Conservation (phyloP, 2,888 invertebrate genomes). For the Steinernema scapterisci region DNA sequence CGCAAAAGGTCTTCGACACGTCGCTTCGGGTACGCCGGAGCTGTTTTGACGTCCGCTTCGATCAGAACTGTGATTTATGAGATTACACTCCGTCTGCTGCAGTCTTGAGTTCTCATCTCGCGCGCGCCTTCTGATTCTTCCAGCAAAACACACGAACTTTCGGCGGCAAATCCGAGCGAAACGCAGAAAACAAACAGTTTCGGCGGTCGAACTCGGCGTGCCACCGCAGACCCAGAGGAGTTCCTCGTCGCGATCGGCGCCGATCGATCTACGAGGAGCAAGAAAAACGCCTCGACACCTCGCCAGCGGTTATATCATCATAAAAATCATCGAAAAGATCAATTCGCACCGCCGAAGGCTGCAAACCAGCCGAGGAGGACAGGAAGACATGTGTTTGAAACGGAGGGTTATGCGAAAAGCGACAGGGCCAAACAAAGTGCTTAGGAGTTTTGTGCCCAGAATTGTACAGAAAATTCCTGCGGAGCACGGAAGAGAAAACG, state of each 20-base stretch:
- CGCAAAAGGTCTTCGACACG: slow-evolving; percentile 45
- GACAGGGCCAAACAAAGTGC: too few relatives aligned
- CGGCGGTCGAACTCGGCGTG: slow-evolving; percentile 14
- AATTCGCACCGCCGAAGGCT: not conserved
- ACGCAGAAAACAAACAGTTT: slow-evolving; percentile 16
- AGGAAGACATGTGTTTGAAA: not conserved
- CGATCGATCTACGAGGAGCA: slow-evolving; percentile 10
- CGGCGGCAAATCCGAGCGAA: not conserved
- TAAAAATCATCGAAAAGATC: slow-evolving; percentile 31
- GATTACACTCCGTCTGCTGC: slow-evolving; percentile 28
- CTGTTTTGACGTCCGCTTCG: slow-evolving; percentile 11
- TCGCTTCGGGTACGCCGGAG: slow-evolving; percentile 32
- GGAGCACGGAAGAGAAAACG: too few relatives aligned
- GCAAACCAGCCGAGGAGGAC: not conserved
- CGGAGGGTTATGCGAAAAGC: too few relatives aligned
- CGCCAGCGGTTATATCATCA: not conserved
- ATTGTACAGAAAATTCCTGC: too few relatives aligned
- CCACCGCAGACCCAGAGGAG: not conserved
- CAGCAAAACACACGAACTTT: not conserved
- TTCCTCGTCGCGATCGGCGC: not conserved
- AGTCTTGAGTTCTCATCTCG: not conserved
- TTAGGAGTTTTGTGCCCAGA: too few relatives aligned
- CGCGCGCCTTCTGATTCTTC: not conserved
- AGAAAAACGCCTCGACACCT: slow-evolving; percentile 18
- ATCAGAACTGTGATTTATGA: slow-evolving; percentile 24